Conservation (phyloP, 92 coral and sea anemone genomes). For the Parazoanthus swiftii region DNA sequence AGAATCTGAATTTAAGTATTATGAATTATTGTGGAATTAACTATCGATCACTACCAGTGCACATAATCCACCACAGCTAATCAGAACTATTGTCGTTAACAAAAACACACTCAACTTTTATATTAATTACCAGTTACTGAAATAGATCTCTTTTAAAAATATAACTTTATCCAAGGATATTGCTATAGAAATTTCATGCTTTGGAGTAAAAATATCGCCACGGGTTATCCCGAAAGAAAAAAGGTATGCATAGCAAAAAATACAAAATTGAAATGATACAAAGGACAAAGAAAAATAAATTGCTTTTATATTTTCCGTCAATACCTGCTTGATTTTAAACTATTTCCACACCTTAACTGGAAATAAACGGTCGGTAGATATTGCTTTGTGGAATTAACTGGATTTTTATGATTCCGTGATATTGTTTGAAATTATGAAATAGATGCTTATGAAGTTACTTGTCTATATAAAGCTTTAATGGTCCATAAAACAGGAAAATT, state of each 20-base stretch:
- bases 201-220: not conserved
- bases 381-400: slow-evolving; percentile 10
- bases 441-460: not conserved
- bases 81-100: not conserved
- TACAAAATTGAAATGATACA: not conserved
- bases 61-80: not conserved
- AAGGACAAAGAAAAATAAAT: not conserved
- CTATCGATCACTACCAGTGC: not conserved
- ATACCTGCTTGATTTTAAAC: slow-evolving; percentile 17
- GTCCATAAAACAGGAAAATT: not conserved
- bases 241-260: not conserved
- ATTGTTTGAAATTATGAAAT: not conserved
- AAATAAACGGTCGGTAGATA: not conserved
- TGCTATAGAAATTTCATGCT: slow-evolving; percentile 5
- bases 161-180: not conserved
- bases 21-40: not conserved
- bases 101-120: not conserved
- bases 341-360: slow-evolving; percentile 19
- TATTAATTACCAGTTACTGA: not conserved
- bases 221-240: not conserved
- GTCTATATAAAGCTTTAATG: not conserved
- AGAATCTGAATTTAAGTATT: too few species aligned
- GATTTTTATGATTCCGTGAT: slow-evolving; percentile 17
- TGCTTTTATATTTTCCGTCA: not conserved
- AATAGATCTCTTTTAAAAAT: not conserved